These are phyloP conservation scores for Apostichopus californicus DNA, from an alignment of 35 echinoderm and acorn worm species.

Conservation along the genomic window DNA sequence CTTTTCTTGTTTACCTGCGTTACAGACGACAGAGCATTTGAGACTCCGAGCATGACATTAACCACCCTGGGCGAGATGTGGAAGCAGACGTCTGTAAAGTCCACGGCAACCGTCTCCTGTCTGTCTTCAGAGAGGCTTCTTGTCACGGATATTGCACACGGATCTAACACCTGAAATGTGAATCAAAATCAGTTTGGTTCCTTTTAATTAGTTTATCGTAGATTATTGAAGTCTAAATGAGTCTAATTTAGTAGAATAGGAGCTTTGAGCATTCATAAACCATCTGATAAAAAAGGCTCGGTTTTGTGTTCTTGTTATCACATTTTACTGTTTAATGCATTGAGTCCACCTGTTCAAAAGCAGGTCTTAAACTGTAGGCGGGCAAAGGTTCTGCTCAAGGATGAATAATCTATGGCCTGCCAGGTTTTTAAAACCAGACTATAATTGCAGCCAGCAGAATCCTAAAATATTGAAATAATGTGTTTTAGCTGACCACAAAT, in stretches of 20 bases:
- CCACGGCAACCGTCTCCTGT: slow-evolving; percentile 67
- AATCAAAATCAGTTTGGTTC: not conserved
- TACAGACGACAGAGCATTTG: slow-evolving; percentile 76
- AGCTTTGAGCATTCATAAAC: not conserved
- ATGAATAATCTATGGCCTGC: too few relatives aligned
- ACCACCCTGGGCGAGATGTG: slow-evolving; percentile 88
- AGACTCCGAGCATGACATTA: slow-evolving; percentile 73
- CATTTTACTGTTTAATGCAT: too few relatives aligned
- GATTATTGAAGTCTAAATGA: too few relatives aligned
- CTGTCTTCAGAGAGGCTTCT: slow-evolving; percentile 52
- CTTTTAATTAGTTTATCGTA: too few relatives aligned
- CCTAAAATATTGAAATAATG: too few relatives aligned
- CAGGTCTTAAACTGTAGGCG: not conserved
- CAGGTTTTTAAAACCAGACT: too few relatives aligned
- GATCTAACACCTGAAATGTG: slow-evolving; percentile 75
- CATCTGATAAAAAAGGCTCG: too few relatives aligned
- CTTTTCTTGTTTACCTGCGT: slow-evolving; percentile 61
- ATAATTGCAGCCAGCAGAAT: too few relatives aligned
- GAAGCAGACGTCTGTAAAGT: slow-evolving; percentile 77
- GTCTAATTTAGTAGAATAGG: not conserved
- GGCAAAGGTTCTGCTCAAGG: too few relatives aligned
- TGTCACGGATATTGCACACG: slow-evolving; percentile 84
- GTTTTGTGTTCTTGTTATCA: too few relatives aligned
- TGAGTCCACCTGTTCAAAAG: too few relatives aligned
- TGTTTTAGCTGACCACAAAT: too few relatives aligned